A percentile compares a stretch with the other conserved stretches of the same genome.
phyloP scores from a whole-genome alignment of 2,113 vertebrate species.

The Panurus biarmicus region DNA sequence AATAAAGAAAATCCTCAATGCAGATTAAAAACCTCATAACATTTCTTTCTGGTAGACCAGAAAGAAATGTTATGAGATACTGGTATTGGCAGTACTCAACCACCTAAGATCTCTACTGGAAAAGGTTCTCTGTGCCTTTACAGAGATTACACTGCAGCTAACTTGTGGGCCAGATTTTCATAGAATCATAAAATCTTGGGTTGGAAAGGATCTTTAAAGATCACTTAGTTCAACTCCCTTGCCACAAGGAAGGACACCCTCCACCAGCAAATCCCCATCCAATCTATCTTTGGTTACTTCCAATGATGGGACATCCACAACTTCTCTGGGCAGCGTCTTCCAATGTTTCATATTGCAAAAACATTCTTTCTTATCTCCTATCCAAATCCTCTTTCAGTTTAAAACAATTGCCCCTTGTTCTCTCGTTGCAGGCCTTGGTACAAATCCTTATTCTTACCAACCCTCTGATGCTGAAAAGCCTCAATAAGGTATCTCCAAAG shows the following conservation, averaged over 20 bases:
- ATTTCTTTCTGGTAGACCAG: background rate
- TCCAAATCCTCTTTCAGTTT: background rate
- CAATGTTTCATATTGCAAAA: background rate
- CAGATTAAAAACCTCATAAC: background rate
- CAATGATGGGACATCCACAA: accelerated
- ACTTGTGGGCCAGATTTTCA: background rate
- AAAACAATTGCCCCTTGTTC: background rate
- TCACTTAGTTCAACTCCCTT: accelerated
- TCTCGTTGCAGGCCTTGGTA: background rate
- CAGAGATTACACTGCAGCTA: background rate
- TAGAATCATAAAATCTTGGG: background rate
- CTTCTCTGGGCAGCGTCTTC: background rate
- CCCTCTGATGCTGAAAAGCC: background rate
- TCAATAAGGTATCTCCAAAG: background rate
- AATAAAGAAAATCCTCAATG: background rate
- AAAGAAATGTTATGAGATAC: too few relatives aligned
- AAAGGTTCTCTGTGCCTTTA: background rate
- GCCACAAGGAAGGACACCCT: background rate
- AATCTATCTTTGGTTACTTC: background rate
- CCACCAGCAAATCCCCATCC: background rate
- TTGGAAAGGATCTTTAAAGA: background rate
- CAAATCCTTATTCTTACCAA: background rate
- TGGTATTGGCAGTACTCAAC: background rate
- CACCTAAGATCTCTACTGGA: background rate
- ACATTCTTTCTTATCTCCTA: background rate